Percentiles rank a stretch among this genome's conserved stretches.
Evolutionary conservation across 2,888 invertebrate species (phyloP).

Genomic region (Germaria angustata): DNA sequence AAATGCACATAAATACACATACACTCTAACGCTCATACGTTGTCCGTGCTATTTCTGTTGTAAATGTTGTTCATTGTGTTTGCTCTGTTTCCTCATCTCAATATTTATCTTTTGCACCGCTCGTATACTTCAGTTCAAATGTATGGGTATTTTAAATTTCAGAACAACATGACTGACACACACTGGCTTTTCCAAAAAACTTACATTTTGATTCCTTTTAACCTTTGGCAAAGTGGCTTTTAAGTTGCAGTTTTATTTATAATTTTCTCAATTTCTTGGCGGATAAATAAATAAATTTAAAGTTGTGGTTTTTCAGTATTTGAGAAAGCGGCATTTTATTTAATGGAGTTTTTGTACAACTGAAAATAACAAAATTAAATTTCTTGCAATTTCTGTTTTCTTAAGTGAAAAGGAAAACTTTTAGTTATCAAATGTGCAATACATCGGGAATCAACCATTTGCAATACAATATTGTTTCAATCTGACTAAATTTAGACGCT

Average conservation of each 20-base stretch:
- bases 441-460: too few species aligned
- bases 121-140: background rate
- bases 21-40: background rate
- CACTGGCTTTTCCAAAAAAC: background rate
- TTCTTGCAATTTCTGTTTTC: background rate
- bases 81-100: constrained; percentile 7
- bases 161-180: background rate
- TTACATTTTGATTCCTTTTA: constrained; percentile 14
- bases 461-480: too few species aligned
- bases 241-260: constrained; percentile 38
- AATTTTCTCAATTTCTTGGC: constrained; percentile 2
- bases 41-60: background rate
- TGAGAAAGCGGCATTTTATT: background rate
- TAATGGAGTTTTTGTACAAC: background rate
- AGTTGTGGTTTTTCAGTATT: background rate
- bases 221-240: constrained; percentile 34
- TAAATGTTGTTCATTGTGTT: constrained; percentile 3
- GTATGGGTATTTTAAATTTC: background rate
- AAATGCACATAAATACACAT: background rate
- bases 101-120: constrained; percentile 25
- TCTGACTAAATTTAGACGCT: too few species aligned
- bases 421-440: too few species aligned
- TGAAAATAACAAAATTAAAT: background rate
- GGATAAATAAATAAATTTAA: constrained; percentile 2
- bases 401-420: background rate